Base-by-base conservation (phyloP, 2,888 invertebrate genomes). In the Torymus aiolomorphi region DNA sequence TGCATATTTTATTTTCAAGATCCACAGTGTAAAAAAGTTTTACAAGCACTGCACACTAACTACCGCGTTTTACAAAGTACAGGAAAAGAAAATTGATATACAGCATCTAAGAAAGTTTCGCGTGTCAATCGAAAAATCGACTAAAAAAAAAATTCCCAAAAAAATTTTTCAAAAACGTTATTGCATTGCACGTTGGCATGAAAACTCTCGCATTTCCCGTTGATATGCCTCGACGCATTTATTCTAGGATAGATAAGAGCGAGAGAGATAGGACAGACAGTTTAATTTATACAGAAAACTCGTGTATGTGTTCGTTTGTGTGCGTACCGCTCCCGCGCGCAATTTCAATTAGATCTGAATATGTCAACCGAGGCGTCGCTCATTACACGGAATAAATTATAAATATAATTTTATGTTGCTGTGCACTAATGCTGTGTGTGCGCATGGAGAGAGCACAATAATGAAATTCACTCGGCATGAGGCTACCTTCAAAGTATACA, bases 161-260 rank as follows among this genome's bases (percentile, higher is more conserved):
- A 54, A 12, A 5, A 42, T 56, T 54, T 18, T 31, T 65, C 20
- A 56, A 63, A 42, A n/a, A 31, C 31, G 52, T 61, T 69, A 76
- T 63, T 65, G 73, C 56, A 49, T 31, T 63, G 31, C 31, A 63
- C 31, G 16, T 63, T 56, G 57, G 56, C 18, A 16, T 69, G 57
- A 51, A 63, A 77, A 10, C 13, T 77, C 20, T 31, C 31, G 31
- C 31, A 3, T 1, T 1, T 31, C 3, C 31, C 31, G 57, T 59
- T 54, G 57, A 52, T n/a, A 67, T 56, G 59, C 10, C 57, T 65
- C 54, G 63, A 54, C 67, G 67, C 63, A 75, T 78, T 31, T 83
- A 79, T 71, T 78, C 77, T 80, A 80, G 31, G 18, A 70, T 63
- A 76, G 61, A 57, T 14, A 72, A 71, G 57, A 79, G 62, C 1